phyloP scores from a whole-genome alignment of 2,113 vertebrate species.

The Sigmodon hispidus region DNA sequence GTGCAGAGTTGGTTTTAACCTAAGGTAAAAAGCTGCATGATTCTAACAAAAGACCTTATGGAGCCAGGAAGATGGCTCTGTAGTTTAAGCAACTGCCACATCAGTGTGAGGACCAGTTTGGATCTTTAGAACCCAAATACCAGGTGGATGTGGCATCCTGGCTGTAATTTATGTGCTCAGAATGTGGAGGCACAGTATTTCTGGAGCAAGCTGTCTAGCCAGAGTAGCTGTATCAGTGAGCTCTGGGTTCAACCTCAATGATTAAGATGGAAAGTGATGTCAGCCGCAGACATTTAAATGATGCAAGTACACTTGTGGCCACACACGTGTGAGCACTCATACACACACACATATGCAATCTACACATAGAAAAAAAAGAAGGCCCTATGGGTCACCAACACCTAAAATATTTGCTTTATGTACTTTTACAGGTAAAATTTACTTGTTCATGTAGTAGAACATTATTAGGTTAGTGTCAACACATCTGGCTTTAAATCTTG shows the following conservation, averaged over 20 bases:
- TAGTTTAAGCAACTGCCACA: neutral
- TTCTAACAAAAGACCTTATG: neutral
- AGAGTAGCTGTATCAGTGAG: neutral
- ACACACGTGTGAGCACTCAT: neutral
- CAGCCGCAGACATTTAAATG: neutral
- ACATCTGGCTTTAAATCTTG: neutral
- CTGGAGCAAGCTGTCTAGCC: neutral
- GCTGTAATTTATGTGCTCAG: neutral
- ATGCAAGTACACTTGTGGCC: neutral
- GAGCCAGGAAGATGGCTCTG: neutral
- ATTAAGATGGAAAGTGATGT: neutral
- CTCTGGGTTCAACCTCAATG: neutral
- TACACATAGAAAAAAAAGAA: neutral
- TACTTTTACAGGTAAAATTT: neutral
- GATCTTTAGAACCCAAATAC: neutral
- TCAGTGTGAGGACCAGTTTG: neutral
- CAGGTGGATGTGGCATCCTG: neutral
- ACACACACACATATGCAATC: neutral
- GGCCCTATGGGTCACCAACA: neutral
- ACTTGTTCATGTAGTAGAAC: fast-evolving
- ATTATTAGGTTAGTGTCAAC: neutral
- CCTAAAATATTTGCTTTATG: neutral
- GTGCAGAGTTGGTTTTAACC: neutral
- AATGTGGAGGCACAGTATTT: neutral
- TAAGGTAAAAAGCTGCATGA: neutral